Base-by-base conservation (phyloP, 2,113 vertebrate genomes). In the Nothocercus nigrocapillus region DNA sequence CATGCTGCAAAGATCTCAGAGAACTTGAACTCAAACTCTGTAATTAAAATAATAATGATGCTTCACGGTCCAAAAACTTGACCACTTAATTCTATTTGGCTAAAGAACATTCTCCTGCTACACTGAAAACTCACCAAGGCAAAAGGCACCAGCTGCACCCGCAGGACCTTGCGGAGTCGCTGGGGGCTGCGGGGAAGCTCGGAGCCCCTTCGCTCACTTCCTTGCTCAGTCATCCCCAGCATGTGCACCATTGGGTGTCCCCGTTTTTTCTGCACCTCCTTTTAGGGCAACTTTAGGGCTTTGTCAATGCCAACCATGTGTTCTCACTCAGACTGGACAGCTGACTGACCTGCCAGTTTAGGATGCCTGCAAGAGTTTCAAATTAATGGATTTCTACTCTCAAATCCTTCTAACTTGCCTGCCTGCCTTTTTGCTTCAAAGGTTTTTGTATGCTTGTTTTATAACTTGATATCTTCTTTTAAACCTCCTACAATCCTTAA, bases 91-190 rank as follows among this genome's bases (percentile, higher is more conserved):
- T 67, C 36, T 11, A 70, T 45, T 67, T 70, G 4, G n/a, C 40
- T 42, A 36, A 78, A 62, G 76, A 20, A 87, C 70, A 76, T 25
- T 24, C 13, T 72, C 56, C 9, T 0, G 13, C 53, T 4, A 58
- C 2, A 7, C 5, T 63, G 16, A 85, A 56, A 34, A 17, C 34
- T 77, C 44, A 18, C 17, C 44, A 12, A 21, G 38, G 42, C 36
- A 21, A 40, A 3, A 38, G 21, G 6, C 36, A 63, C 11, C 9
- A 61, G 42, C 42, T 78, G 51, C 25, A 32, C 30, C 30, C 13
- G 40, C 32, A 34, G 8, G 40, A n/a, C 36, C 0, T 0, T 4
- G 16, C 8, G 13, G 68, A 13, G 38, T 30, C 36, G 25, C 7
- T 28, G 10, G 6, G 1, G 10, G 16, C 22, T 82, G 18, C 56